phyloP scores from a whole-genome alignment of 2,888 invertebrate genomes.

The Empis livida region DNA sequence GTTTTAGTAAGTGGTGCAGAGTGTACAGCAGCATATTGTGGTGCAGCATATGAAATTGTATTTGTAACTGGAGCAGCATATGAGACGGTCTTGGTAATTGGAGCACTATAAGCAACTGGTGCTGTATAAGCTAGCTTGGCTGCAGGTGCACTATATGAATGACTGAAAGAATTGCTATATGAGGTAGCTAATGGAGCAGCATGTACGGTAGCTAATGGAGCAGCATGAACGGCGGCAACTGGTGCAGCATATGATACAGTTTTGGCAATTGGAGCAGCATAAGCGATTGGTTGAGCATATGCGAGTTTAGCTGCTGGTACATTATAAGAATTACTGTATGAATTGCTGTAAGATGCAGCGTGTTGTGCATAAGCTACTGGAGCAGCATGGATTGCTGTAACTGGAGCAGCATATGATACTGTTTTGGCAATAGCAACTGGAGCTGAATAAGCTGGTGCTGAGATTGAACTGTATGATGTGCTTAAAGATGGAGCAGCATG shows the following conservation, averaged over 20 bases:
- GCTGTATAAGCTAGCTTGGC: not conserved
- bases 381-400: too few species aligned
- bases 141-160: slow-evolving; percentile 6
- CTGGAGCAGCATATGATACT: not conserved
- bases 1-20: slow-evolving; percentile 4
- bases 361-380: slow-evolving; percentile 1
- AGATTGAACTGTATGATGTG: slow-evolving; percentile 10
- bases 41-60: slow-evolving; percentile 9
- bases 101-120: too few species aligned
- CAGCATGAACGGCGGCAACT: slow-evolving; percentile 8
- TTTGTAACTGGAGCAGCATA: slow-evolving; percentile 9
- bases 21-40: slow-evolving; percentile 7
- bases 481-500: slow-evolving; percentile 8
- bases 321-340: slow-evolving; percentile 7
- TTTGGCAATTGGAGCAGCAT: slow-evolving; percentile 8
- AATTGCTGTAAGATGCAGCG: slow-evolving; percentile 11
- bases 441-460: slow-evolving; percentile 8
- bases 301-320: too few species aligned
- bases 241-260: slow-evolving; percentile 10
- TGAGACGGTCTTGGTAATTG: slow-evolving; percentile 1
- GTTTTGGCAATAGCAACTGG: not conserved
- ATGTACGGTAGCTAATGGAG: slow-evolving; percentile 13
- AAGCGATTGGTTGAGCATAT: not conserved
- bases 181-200: slow-evolving; percentile 11
- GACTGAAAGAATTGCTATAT: slow-evolving; percentile 6